These are phyloP conservation scores for Limnephilus rhombicus DNA, from an alignment of 2,888 invertebrate genomes.

Conservation along the genomic window DNA sequence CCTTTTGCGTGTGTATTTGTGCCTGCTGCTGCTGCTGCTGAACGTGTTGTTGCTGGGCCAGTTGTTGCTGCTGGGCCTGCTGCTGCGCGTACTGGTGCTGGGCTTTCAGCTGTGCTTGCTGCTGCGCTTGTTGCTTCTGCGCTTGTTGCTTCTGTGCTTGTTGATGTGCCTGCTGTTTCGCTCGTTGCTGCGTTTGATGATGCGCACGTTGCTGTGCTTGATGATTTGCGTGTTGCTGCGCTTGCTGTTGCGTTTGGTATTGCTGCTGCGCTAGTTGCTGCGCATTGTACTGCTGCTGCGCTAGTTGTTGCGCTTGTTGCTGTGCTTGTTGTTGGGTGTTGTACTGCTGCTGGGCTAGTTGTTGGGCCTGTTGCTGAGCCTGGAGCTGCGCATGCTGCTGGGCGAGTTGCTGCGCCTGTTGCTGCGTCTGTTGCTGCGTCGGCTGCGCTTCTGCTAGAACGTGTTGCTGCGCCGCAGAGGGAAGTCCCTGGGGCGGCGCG, in stretches of 20 bases:
- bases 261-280: slow-evolving; percentile 32
- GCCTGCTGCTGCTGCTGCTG: slow-evolving; percentile 20
- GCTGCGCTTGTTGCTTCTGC: slow-evolving; percentile 18
- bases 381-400: slow-evolving; percentile 42
- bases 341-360: slow-evolving; percentile 48
- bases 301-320: slow-evolving; percentile 14
- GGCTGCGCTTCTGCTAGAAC: background rate
- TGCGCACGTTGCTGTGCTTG: slow-evolving; percentile 18
- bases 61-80: slow-evolving; percentile 25
- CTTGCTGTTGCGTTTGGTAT: background rate
- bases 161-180: slow-evolving; percentile 17
- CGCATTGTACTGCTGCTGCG: background rate
- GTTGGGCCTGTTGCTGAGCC: background rate
- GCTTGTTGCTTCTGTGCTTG: background rate
- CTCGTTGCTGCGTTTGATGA: slow-evolving; percentile 11
- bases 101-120: background rate
- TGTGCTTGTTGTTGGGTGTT: background rate
- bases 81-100: slow-evolving; percentile 27
- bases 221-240: slow-evolving; percentile 12
- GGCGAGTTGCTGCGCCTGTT: slow-evolving; percentile 62
- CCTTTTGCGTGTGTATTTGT: slow-evolving; percentile 4
- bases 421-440: slow-evolving; percentile 6
- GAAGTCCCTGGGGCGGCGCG: slow-evolving; percentile 46
- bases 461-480: slow-evolving; percentile 20
- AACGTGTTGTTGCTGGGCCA: background rate